Base-by-base conservation (phyloP, 2,888 invertebrate genomes). In the Branchellion lobata region DNA sequence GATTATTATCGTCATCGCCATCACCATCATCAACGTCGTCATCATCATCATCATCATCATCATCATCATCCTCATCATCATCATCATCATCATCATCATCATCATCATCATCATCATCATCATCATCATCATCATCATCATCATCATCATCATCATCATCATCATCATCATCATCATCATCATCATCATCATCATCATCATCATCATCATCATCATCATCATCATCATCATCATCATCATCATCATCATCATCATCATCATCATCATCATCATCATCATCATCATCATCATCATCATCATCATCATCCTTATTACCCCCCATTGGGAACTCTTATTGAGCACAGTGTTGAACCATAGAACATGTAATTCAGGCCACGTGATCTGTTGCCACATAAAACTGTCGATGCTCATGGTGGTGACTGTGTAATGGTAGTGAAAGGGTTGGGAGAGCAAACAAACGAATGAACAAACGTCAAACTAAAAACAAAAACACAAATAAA, bases 341-440 rank as follows among this genome's bases (percentile, higher is more conserved):
- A 97, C 89, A 0, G 94, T 92, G 87, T 99, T 99, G 89, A 93
- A 99, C 92, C 93, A 96, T 83, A 97, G 91, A 1, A 99, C 98
- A 89, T 96, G 94, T 21, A 94, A 96, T 90, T 99, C 99, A 0
- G 99, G 98, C 98, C 99, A 99, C 33, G 96, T 85, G 71, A 84
- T 85, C 78, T 94, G 90, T 80, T 91, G 90, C 99, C 99, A 99
- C 88, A 98, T 95, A 84, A 93, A 90, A 0, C 98, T 95, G 88
- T 99, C 99, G 61, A 97, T 90, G 8, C 90, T 86, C 61, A 82
- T 77, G 8, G 80, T 82, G 33, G 81, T 5, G n/a, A 79, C 81
- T 82, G 80, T 21, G 31, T 3, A 14, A 24, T 57, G 61, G 21
- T 57, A 5, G 24, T 57, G 24, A 14, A 24, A 5, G 8, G 61